phyloP scores from a whole-genome alignment of 1,140 invertebrate species.

The Bombus breviceps region DNA sequence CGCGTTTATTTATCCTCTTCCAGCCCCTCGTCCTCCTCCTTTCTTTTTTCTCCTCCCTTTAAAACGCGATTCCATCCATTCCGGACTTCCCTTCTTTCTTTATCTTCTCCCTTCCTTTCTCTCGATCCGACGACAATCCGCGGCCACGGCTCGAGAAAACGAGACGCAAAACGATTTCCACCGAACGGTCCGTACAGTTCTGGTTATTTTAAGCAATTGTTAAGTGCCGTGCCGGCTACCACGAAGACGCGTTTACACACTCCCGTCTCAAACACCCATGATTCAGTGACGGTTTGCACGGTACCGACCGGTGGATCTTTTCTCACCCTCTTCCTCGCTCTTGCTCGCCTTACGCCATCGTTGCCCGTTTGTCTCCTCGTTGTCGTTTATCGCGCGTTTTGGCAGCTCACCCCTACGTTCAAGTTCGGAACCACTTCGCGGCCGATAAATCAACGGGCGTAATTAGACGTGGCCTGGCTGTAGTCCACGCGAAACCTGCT shows the following conservation, averaged over 20 bases:
- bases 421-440: conserved; percentile 21
- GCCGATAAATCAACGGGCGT: conserved; percentile 62
- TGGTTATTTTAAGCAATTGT: conserved; percentile 74
- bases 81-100: background rate
- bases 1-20: conserved; percentile 32
- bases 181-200: conserved; percentile 26
- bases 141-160: background rate
- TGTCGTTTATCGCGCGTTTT: conserved; percentile 41
- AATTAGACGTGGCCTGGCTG: conserved; percentile 51
- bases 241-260: conserved; percentile 61
- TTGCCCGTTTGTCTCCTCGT: background rate
- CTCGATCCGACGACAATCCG: background rate
- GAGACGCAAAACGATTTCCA: conserved; percentile 39
- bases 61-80: conserved; percentile 14
- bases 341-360: background rate
- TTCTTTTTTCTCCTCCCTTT: background rate
- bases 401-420: background rate
- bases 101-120: background rate
- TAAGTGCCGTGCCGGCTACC: conserved; percentile 62
- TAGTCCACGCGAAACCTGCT: conserved; percentile 4
- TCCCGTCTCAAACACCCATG: conserved; percentile 54
- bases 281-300: conserved; percentile 55
- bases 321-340: background rate
- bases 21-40: background rate
- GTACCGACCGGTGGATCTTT: background rate